Evolutionary conservation across 2,797 vertebrate species (phyloP), one percentile per base, ranked within the genome.

Genomic region (Catharus ustulatus): DNA sequence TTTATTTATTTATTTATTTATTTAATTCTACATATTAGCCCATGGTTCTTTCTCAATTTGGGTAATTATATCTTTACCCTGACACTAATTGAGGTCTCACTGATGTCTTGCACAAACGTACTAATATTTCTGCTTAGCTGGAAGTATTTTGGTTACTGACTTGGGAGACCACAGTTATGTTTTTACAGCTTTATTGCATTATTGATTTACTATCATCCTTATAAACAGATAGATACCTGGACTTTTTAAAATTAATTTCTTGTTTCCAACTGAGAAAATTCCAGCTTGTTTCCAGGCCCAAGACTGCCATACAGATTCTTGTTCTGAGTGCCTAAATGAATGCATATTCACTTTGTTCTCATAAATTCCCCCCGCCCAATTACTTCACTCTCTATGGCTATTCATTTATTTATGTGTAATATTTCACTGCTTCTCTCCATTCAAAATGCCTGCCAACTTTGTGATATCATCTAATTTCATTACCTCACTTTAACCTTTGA

Each of bases 401-500:
- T 85, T 96, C 4, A 89, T 92, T 93, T 92, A 83, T 94, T 93
- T 94, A 92, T 89, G 36, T 61, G 24, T 78, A 67, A 88, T 93
- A 83, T 93, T 89, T 93, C 62, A 95, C 54, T 36, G 24, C 16
- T 85, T 29, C 30, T 9, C 10, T 84, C 52, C 82, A 59, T 87
- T 94, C 42, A 92, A 77, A 93, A 92, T 45, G 54, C 43, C 73
- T 93, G 84, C 91, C 84, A 93, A 83, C n/a, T 93, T 92, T 83
- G 83, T 96, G 94, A 89, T 87, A 83, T 96, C 93, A 95, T 83
- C 64, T 89, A 46, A 87, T 91, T 92, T 87, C 82, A 95, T 94
- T 94, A 93, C 87, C 45, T 95, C 73, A 93, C 27, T 87, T 91
- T 64, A 94, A 54, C 64, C 72, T 89, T 68, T 87, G 24, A 86